Evolutionary conservation across 2,113 vertebrate species (phyloP).

Genomic region (Syngnathus floridae): DNA sequence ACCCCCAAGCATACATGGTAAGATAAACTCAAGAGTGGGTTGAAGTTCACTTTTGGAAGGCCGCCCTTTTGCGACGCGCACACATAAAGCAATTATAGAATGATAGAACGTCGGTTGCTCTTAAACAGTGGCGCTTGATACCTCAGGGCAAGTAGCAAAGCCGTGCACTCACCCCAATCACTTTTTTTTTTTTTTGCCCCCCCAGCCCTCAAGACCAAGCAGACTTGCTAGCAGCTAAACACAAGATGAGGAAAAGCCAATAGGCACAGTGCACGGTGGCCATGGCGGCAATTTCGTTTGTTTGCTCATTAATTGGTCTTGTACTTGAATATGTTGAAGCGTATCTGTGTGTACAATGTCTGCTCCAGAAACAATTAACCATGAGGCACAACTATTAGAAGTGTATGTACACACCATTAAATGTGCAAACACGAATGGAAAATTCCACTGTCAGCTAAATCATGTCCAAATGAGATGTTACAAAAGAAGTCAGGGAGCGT

Average conservation of each 20-base stretch:
- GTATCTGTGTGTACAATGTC: constrained; percentile 13
- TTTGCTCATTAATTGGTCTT: constrained; percentile 18
- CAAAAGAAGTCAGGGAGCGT: background rate
- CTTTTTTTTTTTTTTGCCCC: constrained; percentile 20
- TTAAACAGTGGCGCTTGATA: constrained; percentile 63
- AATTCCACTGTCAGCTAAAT: constrained; percentile 13
- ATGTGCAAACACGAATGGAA: constrained; percentile 9
- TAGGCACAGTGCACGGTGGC: too few species aligned
- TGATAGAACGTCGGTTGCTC: constrained; percentile 66
- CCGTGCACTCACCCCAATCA: background rate
- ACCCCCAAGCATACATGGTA: constrained; percentile 42
- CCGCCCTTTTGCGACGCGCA: constrained; percentile 49
- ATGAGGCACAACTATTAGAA: constrained; percentile 2
- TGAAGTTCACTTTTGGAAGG: constrained; percentile 59
- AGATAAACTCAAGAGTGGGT: constrained; percentile 49
- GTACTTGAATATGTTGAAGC: constrained; percentile 14
- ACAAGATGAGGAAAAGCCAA: background rate
- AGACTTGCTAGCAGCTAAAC: constrained; percentile 4
- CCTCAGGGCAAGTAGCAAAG: constrained; percentile 48
- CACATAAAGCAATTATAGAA: constrained; percentile 71
- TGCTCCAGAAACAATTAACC: constrained; percentile 29
- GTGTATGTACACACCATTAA: constrained; percentile 23
- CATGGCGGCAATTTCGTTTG: constrained; percentile 9
- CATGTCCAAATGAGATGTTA: background rate
- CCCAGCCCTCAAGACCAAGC: constrained; percentile 20